Base-by-base conservation (phyloP, 2,888 invertebrate species). In the Thecophora atra region DNA sequence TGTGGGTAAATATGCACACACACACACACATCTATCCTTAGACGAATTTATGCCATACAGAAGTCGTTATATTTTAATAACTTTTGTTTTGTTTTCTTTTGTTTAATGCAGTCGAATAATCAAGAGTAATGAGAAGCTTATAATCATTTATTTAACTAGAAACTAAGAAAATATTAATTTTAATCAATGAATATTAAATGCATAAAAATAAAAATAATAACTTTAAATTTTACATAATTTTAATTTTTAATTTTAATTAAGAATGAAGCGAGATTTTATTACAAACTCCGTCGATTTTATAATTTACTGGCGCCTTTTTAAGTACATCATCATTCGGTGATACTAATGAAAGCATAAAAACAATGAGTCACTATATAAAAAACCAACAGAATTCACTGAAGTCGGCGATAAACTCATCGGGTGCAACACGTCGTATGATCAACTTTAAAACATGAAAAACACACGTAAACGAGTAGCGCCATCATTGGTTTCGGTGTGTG, bases 21-120 rank as follows among this genome's bases (percentile, higher is more conserved):
- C 2, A 2, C 37, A 11, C 11, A 11, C 37, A n/a, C 19, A 44
- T 17, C 7, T 13, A 44, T 44, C 24, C 19, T 56, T 6, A 24
- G 7, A 47, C 24, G n/a, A 17, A 52, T 52, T 47, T 21, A 28
- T 19, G 28, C 51, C 37, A 51, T 37, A 62, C 58, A 58, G 56
- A 26, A 26, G 71, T 65, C 15, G 71, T 42, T 58, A 58, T 71
- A 71, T 71, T 71, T 71, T 71, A 64, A 71, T 71, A 56, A 47
- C n/a, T n/a, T n/a, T n/a, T n/a, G n/a, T n/a, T n/a, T n/a, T 65
- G 58, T 71, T 64, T 65, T 65, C 65, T 70, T 64, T 63, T 64
- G 63, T 64, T 70, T 42, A 28, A 42, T 21, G 26, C 58, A 63
- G 37, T n/a, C 37, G 28, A 52, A 70, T 26, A 64, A 44, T 24